Conservation (phyloP, 2,113 vertebrate genomes). For the Hydrochoerus hydrochaeris region DNA sequence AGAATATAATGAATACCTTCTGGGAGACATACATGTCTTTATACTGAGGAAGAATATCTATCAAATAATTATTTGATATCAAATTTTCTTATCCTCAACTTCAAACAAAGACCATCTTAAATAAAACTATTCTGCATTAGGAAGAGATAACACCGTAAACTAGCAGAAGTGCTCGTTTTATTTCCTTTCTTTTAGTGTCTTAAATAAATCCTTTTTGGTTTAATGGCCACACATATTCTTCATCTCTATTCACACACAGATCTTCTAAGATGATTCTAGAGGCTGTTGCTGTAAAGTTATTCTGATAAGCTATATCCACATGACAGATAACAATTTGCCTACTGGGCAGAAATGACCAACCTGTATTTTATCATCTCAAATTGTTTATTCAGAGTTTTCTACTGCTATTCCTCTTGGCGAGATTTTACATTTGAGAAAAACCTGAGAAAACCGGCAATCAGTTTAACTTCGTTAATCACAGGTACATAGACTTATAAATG, state of each 20-base stretch:
- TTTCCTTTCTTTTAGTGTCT: background rate
- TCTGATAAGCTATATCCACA: background rate
- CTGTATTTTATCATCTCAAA: background rate
- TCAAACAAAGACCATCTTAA: background rate
- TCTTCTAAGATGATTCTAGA: background rate
- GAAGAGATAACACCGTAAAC: background rate
- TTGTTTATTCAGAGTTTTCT: background rate
- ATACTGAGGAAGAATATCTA: background rate
- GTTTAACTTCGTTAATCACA: background rate
- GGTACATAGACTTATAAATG: background rate
- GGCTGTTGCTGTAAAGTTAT: background rate
- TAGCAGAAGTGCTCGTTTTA: background rate
- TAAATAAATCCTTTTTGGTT: background rate
- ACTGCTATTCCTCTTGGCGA: background rate
- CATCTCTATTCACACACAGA: background rate
- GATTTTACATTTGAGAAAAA: background rate
- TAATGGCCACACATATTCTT: background rate
- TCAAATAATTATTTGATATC: background rate
- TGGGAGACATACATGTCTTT: background rate
- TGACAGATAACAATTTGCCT: background rate
- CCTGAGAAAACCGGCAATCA: background rate
- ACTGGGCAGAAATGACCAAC: background rate
- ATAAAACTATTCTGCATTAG: background rate
- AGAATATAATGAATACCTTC: background rate
- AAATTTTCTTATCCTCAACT: background rate